A percentile compares a stretch with the other conserved stretches of the same genome.
Conservation (phyloP, 2,113 vertebrate genomes). For the Propithecus coquereli region DNA sequence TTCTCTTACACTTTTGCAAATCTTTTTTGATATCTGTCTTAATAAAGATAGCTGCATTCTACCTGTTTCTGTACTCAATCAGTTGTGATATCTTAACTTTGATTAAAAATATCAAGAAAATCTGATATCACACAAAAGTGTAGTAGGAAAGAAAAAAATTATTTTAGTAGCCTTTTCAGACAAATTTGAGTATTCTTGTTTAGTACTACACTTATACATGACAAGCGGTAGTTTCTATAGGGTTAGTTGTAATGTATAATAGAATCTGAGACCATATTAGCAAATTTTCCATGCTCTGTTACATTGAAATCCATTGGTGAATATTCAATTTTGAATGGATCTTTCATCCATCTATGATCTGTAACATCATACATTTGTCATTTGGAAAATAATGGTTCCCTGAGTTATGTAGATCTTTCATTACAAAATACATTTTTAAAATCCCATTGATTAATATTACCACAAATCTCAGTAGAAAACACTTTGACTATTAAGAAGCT, state of each 20-base stretch:
- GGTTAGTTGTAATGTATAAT: background rate
- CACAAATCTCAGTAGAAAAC: background rate
- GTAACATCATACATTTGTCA: background rate
- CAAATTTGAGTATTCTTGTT: background rate
- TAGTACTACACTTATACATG: background rate
- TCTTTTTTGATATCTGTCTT: conserved; percentile 44
- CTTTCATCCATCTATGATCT: background rate
- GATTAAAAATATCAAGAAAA: conserved; percentile 57
- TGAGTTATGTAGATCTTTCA: background rate
- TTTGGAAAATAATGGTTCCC: background rate
- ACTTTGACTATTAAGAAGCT: background rate
- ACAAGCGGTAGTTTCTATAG: background rate
- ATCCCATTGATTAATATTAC: background rate
- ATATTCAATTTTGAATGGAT: background rate
- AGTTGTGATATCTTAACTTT: conserved; percentile 46
- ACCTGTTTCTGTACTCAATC: background rate
- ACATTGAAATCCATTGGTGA: background rate
- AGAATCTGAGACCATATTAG: background rate
- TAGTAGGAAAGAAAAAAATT: background rate
- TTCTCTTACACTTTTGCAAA: conserved; percentile 29
- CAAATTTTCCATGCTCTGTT: background rate
- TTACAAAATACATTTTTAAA: background rate
- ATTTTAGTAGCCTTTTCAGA: conserved; percentile 36
- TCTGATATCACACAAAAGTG: background rate
- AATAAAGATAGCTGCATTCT: conserved; percentile 38